Base-by-base conservation (phyloP, 2,113 vertebrate genomes). In the Rhinogobius similis region DNA sequence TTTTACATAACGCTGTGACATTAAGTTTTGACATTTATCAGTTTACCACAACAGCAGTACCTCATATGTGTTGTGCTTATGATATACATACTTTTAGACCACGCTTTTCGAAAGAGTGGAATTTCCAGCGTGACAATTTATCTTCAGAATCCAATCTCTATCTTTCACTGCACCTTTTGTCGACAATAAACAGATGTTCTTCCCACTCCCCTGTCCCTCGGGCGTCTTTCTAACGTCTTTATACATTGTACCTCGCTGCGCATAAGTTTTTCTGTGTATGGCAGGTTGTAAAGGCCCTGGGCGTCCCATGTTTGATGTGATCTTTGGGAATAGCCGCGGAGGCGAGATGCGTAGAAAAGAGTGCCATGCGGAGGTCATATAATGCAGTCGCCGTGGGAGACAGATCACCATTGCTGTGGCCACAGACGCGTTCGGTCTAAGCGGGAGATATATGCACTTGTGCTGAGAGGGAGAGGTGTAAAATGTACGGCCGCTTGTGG, bases 361-460 rank as follows among this genome's bases (percentile, higher is more conserved):
- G 32, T 78, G 78, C 74, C 74, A 32, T 68, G 44, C 72, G 50
- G 74, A 77, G 79, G 77, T 82, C 62, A 67, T 50, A 63, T 69
- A 78, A 65, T 74, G 36, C 48, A 83, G 58, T 75, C 68, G 11
- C 65, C 20, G 26, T 66, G 69, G 79, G 79, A 86, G 65, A 65
- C 14, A 12, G 65, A 86, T 75, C 66, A 59, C 59, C 44, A 1
- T 16, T 59, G 70, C 74, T 61, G 10, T 32, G 20, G 32, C 58
- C 29, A 61, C 29, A 58, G 55, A 44, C 64, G 16, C 67, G 52
- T 56, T 14, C n/a, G 12, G 21, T 63, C 38, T 63, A 65, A 68
- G 63, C 65, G 13, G 43, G 24, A n/a, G 52, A 76, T 83, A 71
- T 67, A 58, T 58, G 72, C 67, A 71, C 50, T 62, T 41, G 39